Percentiles rank a stretch among this genome's conserved stretches.
Evolutionary conservation across 1,140 invertebrate species (phyloP).

Genomic region (Drosophila sucinea): DNA sequence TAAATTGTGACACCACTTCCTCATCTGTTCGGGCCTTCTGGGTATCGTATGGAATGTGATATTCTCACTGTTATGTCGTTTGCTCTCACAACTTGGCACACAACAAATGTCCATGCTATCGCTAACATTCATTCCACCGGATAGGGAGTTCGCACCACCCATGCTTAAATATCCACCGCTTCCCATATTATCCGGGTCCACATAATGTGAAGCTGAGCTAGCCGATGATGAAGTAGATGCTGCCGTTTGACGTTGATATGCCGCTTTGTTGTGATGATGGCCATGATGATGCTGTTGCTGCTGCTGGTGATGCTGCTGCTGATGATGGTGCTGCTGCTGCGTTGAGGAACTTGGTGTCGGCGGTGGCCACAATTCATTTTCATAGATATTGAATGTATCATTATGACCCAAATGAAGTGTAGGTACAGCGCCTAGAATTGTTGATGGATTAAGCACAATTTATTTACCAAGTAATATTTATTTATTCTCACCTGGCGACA

Average conservation of each 20-base stretch:
- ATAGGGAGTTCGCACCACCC: slow-evolving; percentile 31
- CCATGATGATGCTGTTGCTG: slow-evolving; percentile 39
- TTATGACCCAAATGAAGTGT: slow-evolving; percentile 77
- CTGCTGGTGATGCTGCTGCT: slow-evolving; percentile 35
- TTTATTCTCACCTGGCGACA: slow-evolving; percentile 62
- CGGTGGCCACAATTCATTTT: slow-evolving; percentile 75
- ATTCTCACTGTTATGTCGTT: slow-evolving; percentile 72
- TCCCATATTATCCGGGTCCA: slow-evolving; percentile 49
- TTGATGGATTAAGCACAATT: neutral
- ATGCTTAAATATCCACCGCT: slow-evolving; percentile 53
- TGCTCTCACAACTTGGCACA: slow-evolving; percentile 74
- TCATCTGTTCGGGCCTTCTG: slow-evolving; percentile 71
- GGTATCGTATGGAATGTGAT: slow-evolving; percentile 82
- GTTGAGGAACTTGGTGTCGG: slow-evolving; percentile 44
- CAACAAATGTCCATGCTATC: slow-evolving; percentile 75
- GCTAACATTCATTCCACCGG: slow-evolving; percentile 47
- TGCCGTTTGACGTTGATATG: slow-evolving; percentile 64
- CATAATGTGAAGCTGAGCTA: slow-evolving; percentile 65
- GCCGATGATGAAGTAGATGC: slow-evolving; percentile 70
- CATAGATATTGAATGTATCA: slow-evolving; percentile 78
- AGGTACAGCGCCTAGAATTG: slow-evolving; percentile 65
- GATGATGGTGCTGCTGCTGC: slow-evolving; percentile 22
- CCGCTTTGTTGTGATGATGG: slow-evolving; percentile 44
- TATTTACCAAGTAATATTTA: neutral
- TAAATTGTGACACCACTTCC: slow-evolving; percentile 78